phyloP scores from a whole-genome alignment of 2,113 vertebrate genomes.

The Pangasianodon hypophthalmus region DNA sequence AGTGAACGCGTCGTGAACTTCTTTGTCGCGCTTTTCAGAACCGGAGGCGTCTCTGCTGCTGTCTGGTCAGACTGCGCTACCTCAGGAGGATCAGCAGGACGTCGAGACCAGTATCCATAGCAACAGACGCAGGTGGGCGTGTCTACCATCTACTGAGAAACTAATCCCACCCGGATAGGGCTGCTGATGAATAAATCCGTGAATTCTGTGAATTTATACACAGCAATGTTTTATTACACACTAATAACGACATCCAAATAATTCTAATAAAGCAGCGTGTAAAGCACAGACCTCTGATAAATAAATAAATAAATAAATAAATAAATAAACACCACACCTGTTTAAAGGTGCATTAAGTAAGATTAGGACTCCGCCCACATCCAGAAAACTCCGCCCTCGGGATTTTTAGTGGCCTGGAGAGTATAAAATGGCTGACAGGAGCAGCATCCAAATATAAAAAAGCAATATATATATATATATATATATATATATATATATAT shows the following conservation, averaged over 20 bases:
- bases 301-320: too few species aligned
- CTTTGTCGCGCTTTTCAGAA: conserved; percentile 59
- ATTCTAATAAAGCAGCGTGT: neutral
- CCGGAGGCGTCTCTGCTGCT: conserved; percentile 65
- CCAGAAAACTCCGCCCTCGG: neutral
- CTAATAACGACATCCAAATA: neutral
- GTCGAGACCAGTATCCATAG: conserved; percentile 40
- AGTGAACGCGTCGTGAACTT: neutral
- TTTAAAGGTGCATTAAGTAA: neutral
- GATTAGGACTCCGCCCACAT: neutral
- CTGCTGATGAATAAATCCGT: neutral
- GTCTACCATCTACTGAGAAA: neutral
- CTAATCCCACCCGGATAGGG: neutral
- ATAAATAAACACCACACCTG: neutral
- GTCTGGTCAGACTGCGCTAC: conserved; percentile 47
- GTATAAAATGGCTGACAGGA: neutral
- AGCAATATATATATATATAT: too few species aligned
- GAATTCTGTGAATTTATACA: neutral
- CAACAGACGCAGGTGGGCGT: conserved; percentile 59
- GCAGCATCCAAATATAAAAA: too few species aligned
- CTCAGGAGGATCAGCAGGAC: conserved; percentile 39
- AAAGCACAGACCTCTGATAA: neutral
- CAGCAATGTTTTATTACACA: neutral
- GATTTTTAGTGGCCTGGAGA: neutral
- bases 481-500: too few species aligned